These are phyloP conservation scores for Epizoanthus ramosus DNA, from an alignment of 92 coral and sea anemone species.

Conservation along the genomic window DNA sequence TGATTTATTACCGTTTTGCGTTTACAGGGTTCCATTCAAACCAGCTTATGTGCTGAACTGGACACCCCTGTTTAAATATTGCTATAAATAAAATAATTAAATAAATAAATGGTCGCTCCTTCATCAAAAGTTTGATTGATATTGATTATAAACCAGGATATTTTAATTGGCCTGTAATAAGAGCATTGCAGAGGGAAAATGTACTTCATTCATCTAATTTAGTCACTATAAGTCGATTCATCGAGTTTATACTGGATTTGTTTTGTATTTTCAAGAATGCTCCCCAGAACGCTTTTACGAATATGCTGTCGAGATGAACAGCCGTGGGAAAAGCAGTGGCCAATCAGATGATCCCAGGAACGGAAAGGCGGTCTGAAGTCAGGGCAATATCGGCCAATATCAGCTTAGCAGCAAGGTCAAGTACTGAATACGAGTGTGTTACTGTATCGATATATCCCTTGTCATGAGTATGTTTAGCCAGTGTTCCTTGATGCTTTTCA, in stretches of 20 bases:
- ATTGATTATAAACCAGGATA: too few species aligned
- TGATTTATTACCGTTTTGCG: too few species aligned
- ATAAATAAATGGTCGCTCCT: too few species aligned
- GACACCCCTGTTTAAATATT: too few species aligned
- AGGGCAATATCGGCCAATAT: slow-evolving; percentile 22
- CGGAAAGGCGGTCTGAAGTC: slow-evolving; percentile 41
- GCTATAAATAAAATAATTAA: too few species aligned
- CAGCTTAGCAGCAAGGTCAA: slow-evolving; percentile 30
- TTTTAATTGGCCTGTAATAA: too few species aligned
- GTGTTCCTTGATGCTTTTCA: not conserved
- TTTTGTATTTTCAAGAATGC: slow-evolving; percentile 47
- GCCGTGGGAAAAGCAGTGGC: slow-evolving; percentile 19
- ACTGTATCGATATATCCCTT: slow-evolving; percentile 6
- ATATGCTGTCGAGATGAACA: slow-evolving; percentile 46
- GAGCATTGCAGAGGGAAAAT: too few species aligned
- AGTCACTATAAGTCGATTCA: not conserved
- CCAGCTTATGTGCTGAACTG: too few species aligned
- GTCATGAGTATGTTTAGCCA: not conserved
- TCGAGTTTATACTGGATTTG: slow-evolving; percentile 28
- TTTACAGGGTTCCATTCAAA: too few species aligned
- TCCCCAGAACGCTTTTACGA: slow-evolving; percentile 46
- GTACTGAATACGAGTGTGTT: slow-evolving; percentile 41
- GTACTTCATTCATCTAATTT: too few species aligned
- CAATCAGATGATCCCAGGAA: slow-evolving; percentile 29
- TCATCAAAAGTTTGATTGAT: too few species aligned